These are phyloP conservation scores for Microctenopoma lineatum DNA, from an alignment of 2,797 vertebrate genomes.

Conservation along the genomic window DNA sequence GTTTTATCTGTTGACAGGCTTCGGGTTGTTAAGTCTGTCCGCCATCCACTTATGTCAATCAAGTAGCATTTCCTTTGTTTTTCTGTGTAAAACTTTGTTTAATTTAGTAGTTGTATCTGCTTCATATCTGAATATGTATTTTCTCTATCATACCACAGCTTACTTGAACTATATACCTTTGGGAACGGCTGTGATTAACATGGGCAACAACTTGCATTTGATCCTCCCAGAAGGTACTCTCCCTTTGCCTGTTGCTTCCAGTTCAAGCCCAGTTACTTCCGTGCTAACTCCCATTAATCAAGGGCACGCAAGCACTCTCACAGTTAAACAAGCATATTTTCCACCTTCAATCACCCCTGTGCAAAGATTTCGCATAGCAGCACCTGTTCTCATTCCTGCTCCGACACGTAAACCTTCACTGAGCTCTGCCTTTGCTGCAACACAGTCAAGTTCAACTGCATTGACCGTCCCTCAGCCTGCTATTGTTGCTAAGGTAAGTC, in stretches of 20 bases:
- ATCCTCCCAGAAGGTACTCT: conserved; percentile 80
- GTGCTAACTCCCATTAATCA: conserved; percentile 63
- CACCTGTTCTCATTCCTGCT: conserved; percentile 58
- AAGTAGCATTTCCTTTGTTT: too few species aligned
- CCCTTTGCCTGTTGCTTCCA: conserved; percentile 69
- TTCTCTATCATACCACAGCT: conserved; percentile 49
- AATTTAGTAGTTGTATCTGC: background rate
- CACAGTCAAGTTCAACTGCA: conserved; percentile 26
- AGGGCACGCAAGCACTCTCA: background rate
- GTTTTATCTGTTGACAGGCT: too few species aligned
- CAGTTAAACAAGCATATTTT: conserved; percentile 15
- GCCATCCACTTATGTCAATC: too few species aligned
- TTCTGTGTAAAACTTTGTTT: too few species aligned
- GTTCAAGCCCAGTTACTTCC: conserved; percentile 52
- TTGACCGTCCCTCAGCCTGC: conserved; percentile 43
- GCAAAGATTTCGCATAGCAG: conserved; percentile 46
- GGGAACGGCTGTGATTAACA: conserved; percentile 74
- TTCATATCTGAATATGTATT: background rate
- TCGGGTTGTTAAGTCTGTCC: too few species aligned
- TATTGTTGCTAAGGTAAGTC: conserved; percentile 74
- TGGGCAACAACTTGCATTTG: conserved; percentile 80
- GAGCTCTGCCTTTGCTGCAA: conserved; percentile 9
- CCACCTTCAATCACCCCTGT: conserved; percentile 10
- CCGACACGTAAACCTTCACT: conserved; percentile 30
- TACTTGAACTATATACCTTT: conserved; percentile 74